Evolutionary conservation across 2,797 vertebrate genomes (phyloP).

Genomic region (Thalassophryne amazonica): DNA sequence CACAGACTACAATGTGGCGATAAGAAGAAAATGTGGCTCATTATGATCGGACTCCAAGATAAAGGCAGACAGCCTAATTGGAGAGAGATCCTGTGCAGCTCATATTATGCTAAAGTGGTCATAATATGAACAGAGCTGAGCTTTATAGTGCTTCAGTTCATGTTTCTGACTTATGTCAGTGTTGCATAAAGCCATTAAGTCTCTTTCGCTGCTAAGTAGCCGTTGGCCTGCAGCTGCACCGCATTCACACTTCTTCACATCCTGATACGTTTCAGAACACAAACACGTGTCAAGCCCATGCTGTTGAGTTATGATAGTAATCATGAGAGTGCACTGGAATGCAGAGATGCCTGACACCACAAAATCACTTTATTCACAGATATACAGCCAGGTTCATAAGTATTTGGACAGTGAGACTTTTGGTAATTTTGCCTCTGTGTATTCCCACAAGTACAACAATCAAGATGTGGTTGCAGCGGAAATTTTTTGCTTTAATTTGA

Average conservation of each 20-base stretch:
- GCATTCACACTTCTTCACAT: conserved; percentile 40
- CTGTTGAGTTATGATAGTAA: too few relatives aligned
- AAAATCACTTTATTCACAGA: too few relatives aligned
- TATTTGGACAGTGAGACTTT: too few relatives aligned
- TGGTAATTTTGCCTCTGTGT: too few relatives aligned
- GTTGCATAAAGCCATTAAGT: conserved; percentile 64
- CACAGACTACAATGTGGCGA: neutral
- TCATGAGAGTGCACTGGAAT: too few relatives aligned
- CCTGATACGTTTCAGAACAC: conserved; percentile 22
- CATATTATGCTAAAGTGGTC: too few relatives aligned
- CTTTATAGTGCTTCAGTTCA: conserved; percentile 16
- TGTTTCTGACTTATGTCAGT: conserved; percentile 19
- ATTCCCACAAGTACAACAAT: too few relatives aligned
- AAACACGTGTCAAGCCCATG: too few relatives aligned
- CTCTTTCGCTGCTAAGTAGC: conserved; percentile 31
- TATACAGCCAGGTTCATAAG: too few relatives aligned
- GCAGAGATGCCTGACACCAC: too few relatives aligned
- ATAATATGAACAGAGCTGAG: conserved; percentile 11
- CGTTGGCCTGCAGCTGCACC: conserved; percentile 42
- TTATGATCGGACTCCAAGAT: conserved; percentile 12
- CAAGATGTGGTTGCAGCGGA: too few relatives aligned
- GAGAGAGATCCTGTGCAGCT: neutral
- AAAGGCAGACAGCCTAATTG: conserved; percentile 17
- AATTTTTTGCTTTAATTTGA: too few relatives aligned
- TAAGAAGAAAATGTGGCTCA: conserved; percentile 2